Base-by-base conservation (phyloP, 2,888 invertebrate species). In the Drosophila subsilvestris region DNA sequence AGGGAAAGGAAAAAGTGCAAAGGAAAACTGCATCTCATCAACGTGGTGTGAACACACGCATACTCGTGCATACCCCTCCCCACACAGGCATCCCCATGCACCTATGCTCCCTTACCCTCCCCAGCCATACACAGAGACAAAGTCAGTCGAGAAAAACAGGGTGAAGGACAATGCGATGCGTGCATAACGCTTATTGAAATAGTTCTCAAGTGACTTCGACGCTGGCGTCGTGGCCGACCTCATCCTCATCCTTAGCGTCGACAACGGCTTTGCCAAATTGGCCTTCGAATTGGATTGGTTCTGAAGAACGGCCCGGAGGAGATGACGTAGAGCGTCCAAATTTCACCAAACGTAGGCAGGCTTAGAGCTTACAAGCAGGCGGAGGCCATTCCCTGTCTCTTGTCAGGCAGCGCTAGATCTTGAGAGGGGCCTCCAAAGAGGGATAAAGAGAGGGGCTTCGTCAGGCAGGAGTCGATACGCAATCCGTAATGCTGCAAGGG, bases 151-250 rank as follows among this genome's bases (percentile, higher is more conserved):
- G 55, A 58, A 68, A 80, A 82, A 82, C 82, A 85, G 82, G 88
- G 82, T 82, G 86, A 87, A 88, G 83, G 86, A 88, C 86, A 86
- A 75, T 66, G 75, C 84, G 80, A 75, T 66, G 75, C 84, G 80
- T 86, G 76, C 81, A 80, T 86, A 85, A 75, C 85, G 89, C 81
- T 85, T 88, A 85, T 85, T 85, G 88, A 88, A 85, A 88, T 85
- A 85, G 88, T 88, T 85, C 79, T 84, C 74, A 85, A 85, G 87
- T 85, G 88, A 88, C 82, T 85, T 75, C 82, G 72, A 72, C 79
- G 65, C 65, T 65, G 65, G 68, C 67, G 76, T 70, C 82, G 88
- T 44, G 63, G 56, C 63, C 58, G 59, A 58, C 61, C 32, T 47
- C 70, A 60, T 58, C 66, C 32, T 37, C 32, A 27, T 27, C 27